Percentiles rank a stretch among this genome's conserved stretches.
Conservation (phyloP, 2,888 invertebrate genomes). For the Metopia argyrocephala region DNA sequence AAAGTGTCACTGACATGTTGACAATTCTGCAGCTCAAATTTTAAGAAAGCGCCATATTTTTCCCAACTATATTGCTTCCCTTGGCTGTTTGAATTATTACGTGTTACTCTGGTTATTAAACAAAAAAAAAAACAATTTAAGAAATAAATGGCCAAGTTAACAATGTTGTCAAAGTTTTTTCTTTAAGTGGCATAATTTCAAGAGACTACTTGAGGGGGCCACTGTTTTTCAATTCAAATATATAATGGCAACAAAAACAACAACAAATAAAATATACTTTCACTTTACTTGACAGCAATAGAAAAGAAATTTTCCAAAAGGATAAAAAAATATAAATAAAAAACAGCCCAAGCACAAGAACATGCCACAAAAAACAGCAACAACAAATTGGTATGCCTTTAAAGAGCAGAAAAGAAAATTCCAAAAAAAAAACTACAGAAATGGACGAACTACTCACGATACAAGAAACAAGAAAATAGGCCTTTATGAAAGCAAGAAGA, state of each 20-base stretch:
- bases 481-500: conserved; percentile 31
- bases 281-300: conserved; percentile 40
- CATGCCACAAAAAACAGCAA: conserved; percentile 33
- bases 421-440: background rate
- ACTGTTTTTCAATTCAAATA: conserved; percentile 50
- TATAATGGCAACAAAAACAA: background rate
- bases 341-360: conserved; percentile 14
- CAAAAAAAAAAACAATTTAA: conserved; percentile 32
- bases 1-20: too few relatives aligned
- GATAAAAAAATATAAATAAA: background rate
- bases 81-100: background rate
- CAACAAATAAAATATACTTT: conserved; percentile 32
- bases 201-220: conserved; percentile 62
- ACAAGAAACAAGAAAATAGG: conserved; percentile 3
- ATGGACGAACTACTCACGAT: background rate
- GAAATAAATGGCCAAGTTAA: conserved; percentile 63
- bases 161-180: conserved; percentile 63
- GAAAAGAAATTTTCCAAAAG: conserved; percentile 19
- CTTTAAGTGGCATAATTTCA: conserved; percentile 63
- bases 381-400: background rate
- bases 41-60: too few relatives aligned
- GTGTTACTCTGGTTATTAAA: background rate
- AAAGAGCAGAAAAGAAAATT: background rate
- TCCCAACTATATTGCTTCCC: too few relatives aligned
- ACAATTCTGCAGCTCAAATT: too few relatives aligned